These are phyloP conservation scores for Tympanoctomys barrerae DNA, from an alignment of 2,797 vertebrate species.

Conservation along the genomic window DNA sequence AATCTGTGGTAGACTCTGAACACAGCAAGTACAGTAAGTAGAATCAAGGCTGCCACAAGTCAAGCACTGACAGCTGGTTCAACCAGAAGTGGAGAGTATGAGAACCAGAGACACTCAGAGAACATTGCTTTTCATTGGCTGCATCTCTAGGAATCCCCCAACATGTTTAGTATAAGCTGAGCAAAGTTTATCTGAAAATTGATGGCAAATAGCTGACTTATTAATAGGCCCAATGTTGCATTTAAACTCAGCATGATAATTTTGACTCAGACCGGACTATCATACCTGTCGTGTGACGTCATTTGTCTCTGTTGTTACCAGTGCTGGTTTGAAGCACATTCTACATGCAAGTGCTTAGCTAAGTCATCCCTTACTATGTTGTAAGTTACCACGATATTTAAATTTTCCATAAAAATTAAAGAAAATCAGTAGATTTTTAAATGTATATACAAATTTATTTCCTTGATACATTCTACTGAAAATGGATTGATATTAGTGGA, in stretches of 20 bases:
- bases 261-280: neutral
- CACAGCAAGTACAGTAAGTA: neutral
- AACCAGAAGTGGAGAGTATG: neutral
- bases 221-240: neutral
- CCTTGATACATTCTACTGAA: neutral
- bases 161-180: neutral
- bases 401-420: conserved; percentile 25
- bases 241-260: neutral
- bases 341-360: neutral
- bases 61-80: neutral
- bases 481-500: conserved; percentile 17
- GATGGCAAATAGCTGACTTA: conserved; percentile 2
- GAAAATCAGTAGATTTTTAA: conserved; percentile 10
- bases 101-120: neutral
- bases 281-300: neutral
- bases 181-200: conserved; percentile 11
- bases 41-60: neutral
- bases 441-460: conserved; percentile 45
- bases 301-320: neutral
- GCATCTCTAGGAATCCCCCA: neutral
- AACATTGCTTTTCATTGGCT: neutral
- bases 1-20: neutral
- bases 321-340: neutral
- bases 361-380: neutral
- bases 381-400: conserved; percentile 7